Base-by-base conservation (phyloP, 2,888 invertebrate genomes). In the Vanessa cardui region DNA sequence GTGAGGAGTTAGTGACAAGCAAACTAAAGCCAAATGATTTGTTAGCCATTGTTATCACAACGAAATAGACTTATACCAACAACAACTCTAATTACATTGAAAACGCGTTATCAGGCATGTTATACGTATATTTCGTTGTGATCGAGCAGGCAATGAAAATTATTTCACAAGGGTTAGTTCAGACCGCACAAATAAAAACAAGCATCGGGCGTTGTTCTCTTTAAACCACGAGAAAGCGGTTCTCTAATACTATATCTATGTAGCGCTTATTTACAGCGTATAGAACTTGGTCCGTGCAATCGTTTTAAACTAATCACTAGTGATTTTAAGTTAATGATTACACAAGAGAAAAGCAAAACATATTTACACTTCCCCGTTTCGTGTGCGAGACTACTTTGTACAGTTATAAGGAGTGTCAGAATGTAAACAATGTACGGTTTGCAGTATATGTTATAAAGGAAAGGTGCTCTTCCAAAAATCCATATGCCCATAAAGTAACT, bases 1-100 rank as follows among this genome's bases (percentile, higher is more conserved):
- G 45, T 66, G 61, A 66, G 64, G 62, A 64, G 84, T 88, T 85
- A 88, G 87, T 86, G 82, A 77, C 72, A 89, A 88, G 89, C 87
- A 73, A 62, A 72, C 67, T 75, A 76, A 81, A 81, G 78, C 75
- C 77, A 77, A 79, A 84, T 84, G 83, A 80, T 80, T 78, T 78
- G 83, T 87, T 87, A 88, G 83, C 80, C 69, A 78, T 80, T 78
- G 73, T 70, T 50, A 61, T 71, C 68, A 58, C 62, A 68, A 70
- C 71, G 70, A 69, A 69, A 66, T 54, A 50, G 49, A 54, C 65
- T 31, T 26, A 54, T 15, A n/a, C 33, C 33, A 6, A 33, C 15
- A 31, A 31, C 31, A 16, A 54, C 52, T 31, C 7, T 16, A 15
- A 15, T 54, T 31, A 18, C 20, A 26, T 31, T n/a, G 46, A 4